Evolutionary conservation across 2,797 vertebrate genomes (phyloP), one percentile per base, ranked within the genome.

Genomic region (Poeciliopsis presidionis): DNA sequence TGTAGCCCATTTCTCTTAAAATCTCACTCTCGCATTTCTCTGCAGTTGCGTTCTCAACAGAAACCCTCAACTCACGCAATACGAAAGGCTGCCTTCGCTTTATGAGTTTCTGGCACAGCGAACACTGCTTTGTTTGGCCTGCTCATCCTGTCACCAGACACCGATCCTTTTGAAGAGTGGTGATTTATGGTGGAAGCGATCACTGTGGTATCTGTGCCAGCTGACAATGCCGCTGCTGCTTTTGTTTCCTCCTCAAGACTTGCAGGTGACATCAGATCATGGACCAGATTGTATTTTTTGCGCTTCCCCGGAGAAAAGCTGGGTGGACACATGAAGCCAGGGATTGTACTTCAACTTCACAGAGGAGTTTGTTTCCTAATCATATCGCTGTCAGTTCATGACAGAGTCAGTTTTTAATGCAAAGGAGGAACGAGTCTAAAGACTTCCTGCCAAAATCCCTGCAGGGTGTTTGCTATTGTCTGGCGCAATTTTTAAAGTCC

Each of bases 141-240:
- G 72, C 83, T 87, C 82, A 39, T 67, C 7, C 75, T 79, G 95
- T 96, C 96, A 97, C 94, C 11, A 77, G 96, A 96, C 95, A 95
- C 86, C 83, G 81, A 82, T 86, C 82, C 91, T 90, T 91, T 85
- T 84, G 81, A 91, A 88, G 85, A 86, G 83, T 30, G 12, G 46
- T 94, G 89, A 93, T 94, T 95, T 93, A 93, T 85, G 86, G 90
- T 90, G 90, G 94, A 94, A 90, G 89, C 77, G 95, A 95, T 97
- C 95, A 81, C 95, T 96, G 95, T 93, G 93, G 96, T 96, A 95
- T 97, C 96, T 55, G 89, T 95, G 85, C 90, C 73, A 83, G 55
- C 70, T 86, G 85, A 92, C 88, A 91, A 90, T 85, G 75, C 74
- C 67, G 65, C 65, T 59, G 4, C 80, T 69, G 72, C 91, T 85